phyloP scores from a whole-genome alignment of 2,888 invertebrate species.

The Drosophila greeni region DNA sequence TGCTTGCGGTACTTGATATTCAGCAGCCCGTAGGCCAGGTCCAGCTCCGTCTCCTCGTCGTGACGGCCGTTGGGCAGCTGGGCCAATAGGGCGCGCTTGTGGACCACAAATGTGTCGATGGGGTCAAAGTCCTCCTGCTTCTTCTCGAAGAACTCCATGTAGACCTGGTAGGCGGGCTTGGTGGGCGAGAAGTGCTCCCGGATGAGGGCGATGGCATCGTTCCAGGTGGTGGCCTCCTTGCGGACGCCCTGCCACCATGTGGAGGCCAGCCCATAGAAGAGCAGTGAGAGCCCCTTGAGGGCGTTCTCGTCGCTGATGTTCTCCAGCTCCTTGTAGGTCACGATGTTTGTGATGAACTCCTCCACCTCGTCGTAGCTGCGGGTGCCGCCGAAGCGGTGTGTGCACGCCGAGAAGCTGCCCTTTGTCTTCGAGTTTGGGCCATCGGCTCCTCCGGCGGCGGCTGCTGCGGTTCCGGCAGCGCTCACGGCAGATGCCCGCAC shows the following conservation, averaged over 20 bases:
- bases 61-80: slow-evolving; percentile 76
- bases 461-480: slow-evolving; percentile 41
- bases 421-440: slow-evolving; percentile 54
- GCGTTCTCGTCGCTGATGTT: slow-evolving; percentile 74
- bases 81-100: slow-evolving; percentile 75
- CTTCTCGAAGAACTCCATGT: slow-evolving; percentile 75
- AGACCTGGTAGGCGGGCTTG: slow-evolving; percentile 76
- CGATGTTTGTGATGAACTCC: slow-evolving; percentile 72
- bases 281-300: slow-evolving; percentile 72
- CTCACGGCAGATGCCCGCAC: slow-evolving; percentile 55
- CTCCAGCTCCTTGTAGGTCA: slow-evolving; percentile 75
- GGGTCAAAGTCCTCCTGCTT: slow-evolving; percentile 64
- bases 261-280: slow-evolving; percentile 71
- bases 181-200: slow-evolving; percentile 76
- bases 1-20: slow-evolving; percentile 75
- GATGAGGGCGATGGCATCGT: slow-evolving; percentile 71
- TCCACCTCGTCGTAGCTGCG: slow-evolving; percentile 76
- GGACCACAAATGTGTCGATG: slow-evolving; percentile 75
- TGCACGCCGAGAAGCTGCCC: slow-evolving; percentile 71
- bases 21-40: slow-evolving; percentile 75
- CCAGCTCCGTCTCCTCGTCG: slow-evolving; percentile 73
- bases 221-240: slow-evolving; percentile 76
- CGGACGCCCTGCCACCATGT: slow-evolving; percentile 78
- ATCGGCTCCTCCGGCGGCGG: slow-evolving; percentile 24
- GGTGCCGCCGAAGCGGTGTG: slow-evolving; percentile 65